A percentile compares a stretch with the other conserved stretches of the same genome.
These are phyloP conservation scores for Chesias legatella DNA, from an alignment of 2,888 invertebrate species.

Conservation along the genomic window DNA sequence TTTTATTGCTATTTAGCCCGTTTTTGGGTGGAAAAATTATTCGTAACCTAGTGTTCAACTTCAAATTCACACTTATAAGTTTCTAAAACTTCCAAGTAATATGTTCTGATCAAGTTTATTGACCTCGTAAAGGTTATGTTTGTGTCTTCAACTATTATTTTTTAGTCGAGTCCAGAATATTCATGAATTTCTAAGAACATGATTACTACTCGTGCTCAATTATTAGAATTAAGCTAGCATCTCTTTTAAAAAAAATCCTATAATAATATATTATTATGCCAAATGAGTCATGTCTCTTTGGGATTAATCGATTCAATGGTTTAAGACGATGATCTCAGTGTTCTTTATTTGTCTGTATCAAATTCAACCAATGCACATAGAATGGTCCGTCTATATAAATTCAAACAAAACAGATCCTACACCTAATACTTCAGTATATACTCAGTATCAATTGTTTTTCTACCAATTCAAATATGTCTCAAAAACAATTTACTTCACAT, in stretches of 20 bases:
- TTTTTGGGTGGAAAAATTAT: slow-evolving; percentile 1
- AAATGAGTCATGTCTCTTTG: slow-evolving; percentile 45
- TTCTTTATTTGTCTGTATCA: slow-evolving; percentile 27
- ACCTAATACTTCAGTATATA: slow-evolving; percentile 3
- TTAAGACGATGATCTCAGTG: slow-evolving; percentile 47
- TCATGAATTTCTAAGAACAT: too few relatives aligned
- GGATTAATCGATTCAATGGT: slow-evolving; percentile 30
- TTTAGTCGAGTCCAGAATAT: too few relatives aligned
- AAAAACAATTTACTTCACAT: too few relatives aligned
- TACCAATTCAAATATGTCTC: too few relatives aligned
- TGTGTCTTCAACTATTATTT: too few relatives aligned
- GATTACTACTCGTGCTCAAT: too few relatives aligned
- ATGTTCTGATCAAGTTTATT: slow-evolving; percentile 2
- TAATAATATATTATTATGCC: too few relatives aligned
- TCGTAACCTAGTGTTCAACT: neutral
- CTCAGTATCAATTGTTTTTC: neutral
- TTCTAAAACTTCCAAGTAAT: neutral
- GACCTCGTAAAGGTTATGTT: slow-evolving; percentile 26
- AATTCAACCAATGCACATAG: slow-evolving; percentile 14
- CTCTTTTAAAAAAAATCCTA: too few relatives aligned
- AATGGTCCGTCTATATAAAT: too few relatives aligned
- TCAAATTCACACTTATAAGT: neutral
- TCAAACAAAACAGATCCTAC: too few relatives aligned
- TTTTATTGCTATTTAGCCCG: slow-evolving; percentile 17
- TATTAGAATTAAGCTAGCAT: too few relatives aligned